Percentiles rank a stretch among this genome's conserved stretches.
phyloP scores from a whole-genome alignment of 2,888 invertebrate genomes.

The Cetonia aurata region DNA sequence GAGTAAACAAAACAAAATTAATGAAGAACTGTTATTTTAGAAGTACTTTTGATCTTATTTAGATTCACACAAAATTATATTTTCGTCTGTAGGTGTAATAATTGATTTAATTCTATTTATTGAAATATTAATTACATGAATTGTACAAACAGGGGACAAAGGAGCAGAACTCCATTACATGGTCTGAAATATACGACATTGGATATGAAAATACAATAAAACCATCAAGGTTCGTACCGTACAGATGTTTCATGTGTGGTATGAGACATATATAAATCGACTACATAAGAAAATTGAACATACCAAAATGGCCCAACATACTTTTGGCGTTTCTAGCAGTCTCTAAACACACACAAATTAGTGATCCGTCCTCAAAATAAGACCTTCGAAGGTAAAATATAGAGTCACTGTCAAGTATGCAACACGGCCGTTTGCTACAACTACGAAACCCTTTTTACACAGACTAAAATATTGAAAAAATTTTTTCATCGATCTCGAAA shows the following conservation, averaged over 20 bases:
- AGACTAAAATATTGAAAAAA: conserved; percentile 54
- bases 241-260: conserved; percentile 55
- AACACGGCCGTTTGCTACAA: conserved; percentile 57
- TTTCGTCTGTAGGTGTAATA: conserved; percentile 16
- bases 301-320: conserved; percentile 55
- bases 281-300: conserved; percentile 47
- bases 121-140: conserved; percentile 31
- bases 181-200: conserved; percentile 58
- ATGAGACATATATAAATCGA: conserved; percentile 27
- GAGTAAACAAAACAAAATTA: conserved; percentile 36
- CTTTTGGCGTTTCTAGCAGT: conserved; percentile 43
- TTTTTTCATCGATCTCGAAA: conserved; percentile 18
- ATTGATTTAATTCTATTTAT: conserved; percentile 18
- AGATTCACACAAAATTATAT: conserved; percentile 24
- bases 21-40: conserved; percentile 28
- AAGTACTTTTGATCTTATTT: conserved; percentile 18
- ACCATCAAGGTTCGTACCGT: conserved; percentile 57
- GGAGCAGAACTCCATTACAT: conserved; percentile 59
- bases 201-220: conserved; percentile 61
- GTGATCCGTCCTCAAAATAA: conserved; percentile 41
- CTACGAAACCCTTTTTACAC: conserved; percentile 62
- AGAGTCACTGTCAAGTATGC: conserved; percentile 59
- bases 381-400: conserved; percentile 48
- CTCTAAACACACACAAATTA: conserved; percentile 36
- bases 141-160: conserved; percentile 53